phyloP scores from a whole-genome alignment of 2,113 vertebrate genomes.

The Hydrochoerus hydrochaeris region DNA sequence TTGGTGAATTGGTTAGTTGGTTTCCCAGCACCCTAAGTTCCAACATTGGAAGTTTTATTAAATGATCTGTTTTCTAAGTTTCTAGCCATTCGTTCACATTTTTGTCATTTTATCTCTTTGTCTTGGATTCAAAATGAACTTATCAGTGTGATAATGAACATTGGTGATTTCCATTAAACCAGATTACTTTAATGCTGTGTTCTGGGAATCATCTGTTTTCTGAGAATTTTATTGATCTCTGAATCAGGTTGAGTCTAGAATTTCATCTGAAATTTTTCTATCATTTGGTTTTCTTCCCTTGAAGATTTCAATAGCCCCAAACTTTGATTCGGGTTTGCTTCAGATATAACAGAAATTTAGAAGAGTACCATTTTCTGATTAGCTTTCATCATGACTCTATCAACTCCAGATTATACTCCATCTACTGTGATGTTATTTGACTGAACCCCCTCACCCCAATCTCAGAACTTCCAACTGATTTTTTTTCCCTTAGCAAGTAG shows the following conservation, averaged over 20 bases:
- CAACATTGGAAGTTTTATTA: neutral
- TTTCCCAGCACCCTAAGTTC: too few species aligned
- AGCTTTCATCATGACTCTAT: neutral
- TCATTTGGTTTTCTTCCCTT: neutral
- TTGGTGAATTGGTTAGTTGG: too few species aligned
- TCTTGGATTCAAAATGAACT: neutral
- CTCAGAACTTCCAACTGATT: neutral
- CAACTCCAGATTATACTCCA: neutral
- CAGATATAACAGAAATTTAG: neutral
- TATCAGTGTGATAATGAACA: neutral
- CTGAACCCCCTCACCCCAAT: neutral
- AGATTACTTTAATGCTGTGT: neutral
- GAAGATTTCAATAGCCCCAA: neutral
- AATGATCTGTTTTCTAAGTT: neutral
- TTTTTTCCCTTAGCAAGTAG: neutral
- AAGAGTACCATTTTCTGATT: neutral
- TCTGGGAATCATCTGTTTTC: neutral
- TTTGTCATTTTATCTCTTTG: neutral
- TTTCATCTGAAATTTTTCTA: neutral
- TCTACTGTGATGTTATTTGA: neutral
- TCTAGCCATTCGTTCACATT: neutral
- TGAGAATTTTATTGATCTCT: neutral
- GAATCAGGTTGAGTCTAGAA: neutral
- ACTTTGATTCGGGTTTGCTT: neutral
- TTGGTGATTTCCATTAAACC: neutral